Evolutionary conservation across 2,113 vertebrate species (phyloP).

Genomic region (Indri indri): DNA sequence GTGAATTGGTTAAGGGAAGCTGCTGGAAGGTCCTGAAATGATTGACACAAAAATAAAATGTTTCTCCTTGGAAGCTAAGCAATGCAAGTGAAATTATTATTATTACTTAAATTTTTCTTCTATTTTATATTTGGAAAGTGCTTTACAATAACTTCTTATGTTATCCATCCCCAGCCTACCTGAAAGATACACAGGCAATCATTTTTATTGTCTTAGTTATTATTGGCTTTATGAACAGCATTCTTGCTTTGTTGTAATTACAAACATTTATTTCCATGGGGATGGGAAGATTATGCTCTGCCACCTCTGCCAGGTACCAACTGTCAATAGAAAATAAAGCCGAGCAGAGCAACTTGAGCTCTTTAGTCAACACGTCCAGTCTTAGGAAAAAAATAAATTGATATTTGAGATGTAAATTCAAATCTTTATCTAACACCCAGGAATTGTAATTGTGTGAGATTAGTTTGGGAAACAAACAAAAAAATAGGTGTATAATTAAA

Average conservation of each 20-base stretch:
- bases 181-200: neutral
- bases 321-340: neutral
- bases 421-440: neutral
- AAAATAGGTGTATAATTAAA: neutral
- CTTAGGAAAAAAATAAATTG: neutral
- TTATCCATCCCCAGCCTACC: neutral
- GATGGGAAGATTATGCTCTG: neutral
- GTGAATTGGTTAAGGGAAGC: neutral
- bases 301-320: neutral
- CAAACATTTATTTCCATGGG: neutral
- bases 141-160: neutral
- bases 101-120: neutral
- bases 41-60: neutral
- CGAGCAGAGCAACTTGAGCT: neutral
- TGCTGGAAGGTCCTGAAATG: neutral
- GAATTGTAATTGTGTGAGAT: neutral
- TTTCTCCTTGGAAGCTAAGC: neutral
- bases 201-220: conserved; percentile 1
- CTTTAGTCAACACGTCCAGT: neutral
- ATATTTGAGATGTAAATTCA: neutral
- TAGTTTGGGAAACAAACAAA: neutral
- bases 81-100: neutral
- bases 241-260: neutral
- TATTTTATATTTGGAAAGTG: neutral
- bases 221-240: neutral